Percentiles rank a stretch among this genome's conserved stretches.
Conservation (phyloP, 1,140 invertebrate species). For the Anastatus disparis region DNA sequence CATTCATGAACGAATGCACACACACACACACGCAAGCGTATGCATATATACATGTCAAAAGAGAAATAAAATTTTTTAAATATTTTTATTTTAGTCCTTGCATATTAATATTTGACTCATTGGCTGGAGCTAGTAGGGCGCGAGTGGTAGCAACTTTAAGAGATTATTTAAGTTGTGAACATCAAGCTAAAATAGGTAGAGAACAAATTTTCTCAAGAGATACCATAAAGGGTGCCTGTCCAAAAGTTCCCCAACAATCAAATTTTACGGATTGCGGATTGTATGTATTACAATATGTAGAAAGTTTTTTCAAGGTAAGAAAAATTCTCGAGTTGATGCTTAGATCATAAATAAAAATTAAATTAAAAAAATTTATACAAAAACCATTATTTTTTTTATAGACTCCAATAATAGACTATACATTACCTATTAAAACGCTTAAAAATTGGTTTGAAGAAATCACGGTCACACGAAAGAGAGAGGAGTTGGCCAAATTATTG, state of each 20-base stretch:
- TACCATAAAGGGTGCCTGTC: constrained; percentile 83
- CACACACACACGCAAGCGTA: too few relatives aligned
- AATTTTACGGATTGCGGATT: constrained; percentile 98
- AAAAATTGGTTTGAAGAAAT: constrained; percentile 84
- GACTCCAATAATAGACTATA: constrained; percentile 79
- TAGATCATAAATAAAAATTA: too few relatives aligned
- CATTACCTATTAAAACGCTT: constrained; percentile 79
- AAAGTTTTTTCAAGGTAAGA: constrained; percentile 88
- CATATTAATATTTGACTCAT: constrained; percentile 95
- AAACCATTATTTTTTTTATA: constrained; percentile 60
- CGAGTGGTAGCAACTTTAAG: constrained; percentile 87
- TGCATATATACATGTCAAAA: too few relatives aligned
- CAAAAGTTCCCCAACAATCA: constrained; percentile 94
- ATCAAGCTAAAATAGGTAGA: constrained; percentile 78
- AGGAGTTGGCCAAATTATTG: constrained; percentile 81
- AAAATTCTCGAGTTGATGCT: too few relatives aligned
- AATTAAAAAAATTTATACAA: too few relatives aligned
- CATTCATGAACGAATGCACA: too few relatives aligned
- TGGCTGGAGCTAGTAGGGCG: constrained; percentile 82
- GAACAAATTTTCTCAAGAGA: constrained; percentile 79
- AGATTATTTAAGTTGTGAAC: constrained; percentile 91
- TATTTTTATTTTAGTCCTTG: too few relatives aligned
- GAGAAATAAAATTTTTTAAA: too few relatives aligned
- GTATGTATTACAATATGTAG: constrained; percentile 94
- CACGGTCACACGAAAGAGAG: constrained; percentile 80